Evolutionary conservation across 2,888 invertebrate species (phyloP), one percentile per base, ranked within the genome.

Genomic region (Drosophila dives): DNA sequence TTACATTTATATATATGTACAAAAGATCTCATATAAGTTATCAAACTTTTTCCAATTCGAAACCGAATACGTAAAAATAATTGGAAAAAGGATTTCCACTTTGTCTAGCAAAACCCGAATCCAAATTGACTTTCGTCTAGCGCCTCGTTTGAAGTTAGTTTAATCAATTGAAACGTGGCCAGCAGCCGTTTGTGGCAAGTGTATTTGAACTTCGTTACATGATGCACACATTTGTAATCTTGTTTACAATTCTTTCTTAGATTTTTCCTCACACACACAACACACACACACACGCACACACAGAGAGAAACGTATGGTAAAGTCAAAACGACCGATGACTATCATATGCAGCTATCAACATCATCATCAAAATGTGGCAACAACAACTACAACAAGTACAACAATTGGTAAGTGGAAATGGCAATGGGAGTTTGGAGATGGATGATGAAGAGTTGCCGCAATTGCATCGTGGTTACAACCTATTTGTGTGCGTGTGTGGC

Each of bases 301-400:
- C 11, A 29, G 0, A 48, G 32, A 34, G 29, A 45, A 34, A 12
- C 36, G 36, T 58, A 75, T 67, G 64, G 77, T 68, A 40, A 69
- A 64, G 68, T 78, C 70, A 74, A 74, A 75, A 72, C 66, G 75
- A 67, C 72, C 75, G 85, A 82, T 86, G 86, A 76, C 81, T 89
- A 89, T 84, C 87, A 81, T 86, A 67, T 80, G 72, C 83, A 81
- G 81, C 84, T 84, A 86, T 89, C 87, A 89, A 86, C 86, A 84
- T 84, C 89, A 89, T 89, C 89, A 89, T 86, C 89, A 89, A 84
- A 82, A 80, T 74, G 72, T 80, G 60, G 65, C 77, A 83, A 67
- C 76, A 72, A 62, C 64, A 68, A 29, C 61, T 42, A 23, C 53
- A 51, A 63, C 56, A 51, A 51, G 38, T 51, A 38, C 32, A 40